Base-by-base conservation (phyloP, 2,797 vertebrate species). In the Chelon labrosus region DNA sequence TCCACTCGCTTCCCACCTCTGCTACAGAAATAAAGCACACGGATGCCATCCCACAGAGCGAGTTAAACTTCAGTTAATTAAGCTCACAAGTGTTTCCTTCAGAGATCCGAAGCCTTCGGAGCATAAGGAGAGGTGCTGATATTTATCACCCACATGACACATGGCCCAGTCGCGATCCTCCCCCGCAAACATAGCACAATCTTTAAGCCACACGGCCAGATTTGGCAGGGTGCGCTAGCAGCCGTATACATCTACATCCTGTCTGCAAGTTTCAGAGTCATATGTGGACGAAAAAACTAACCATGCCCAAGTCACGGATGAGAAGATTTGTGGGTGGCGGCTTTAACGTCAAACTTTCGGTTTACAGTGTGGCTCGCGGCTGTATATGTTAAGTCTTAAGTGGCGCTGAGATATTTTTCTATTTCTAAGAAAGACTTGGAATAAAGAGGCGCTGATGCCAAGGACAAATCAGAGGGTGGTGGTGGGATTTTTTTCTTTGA, bases 121-220 rank as follows among this genome's bases (percentile, higher is more conserved):
- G 88, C 93, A 94, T 94, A 94, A 93, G 93, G 93, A 93, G 91
- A 93, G 85, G 89, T 92, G 92, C 89, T 73, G 92, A 86, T 88
- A 69, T 68, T 87, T 85, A 87, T 91, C 89, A 89, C 89, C 90
- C 92, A 92, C 91, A 57, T 87, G 87, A 93, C 89, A 89, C 90
- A 86, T 59, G 82, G 85, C 84, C 83, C 79, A 79, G 85, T 84
- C 85, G 77, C 80, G 12, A 65, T 84, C 85, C 85, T 80, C 92
- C 91, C 88, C 85, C 91, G 64, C 91, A 86, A 77, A 85, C 81
- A 79, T 57, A 79, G 83, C 82, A 53, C 85, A 82, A 72, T 85
- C 85, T 88, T 86, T 81, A 74, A 44, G 81, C 78, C 85, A 86
- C 88, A 85, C 76, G 80, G 85, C 39, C 86, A 75, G 55, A 88